A percentile compares a stretch with the other conserved stretches of the same genome.
Conservation (phyloP, 2,888 invertebrate species). For the Lydus trimaculatus region DNA sequence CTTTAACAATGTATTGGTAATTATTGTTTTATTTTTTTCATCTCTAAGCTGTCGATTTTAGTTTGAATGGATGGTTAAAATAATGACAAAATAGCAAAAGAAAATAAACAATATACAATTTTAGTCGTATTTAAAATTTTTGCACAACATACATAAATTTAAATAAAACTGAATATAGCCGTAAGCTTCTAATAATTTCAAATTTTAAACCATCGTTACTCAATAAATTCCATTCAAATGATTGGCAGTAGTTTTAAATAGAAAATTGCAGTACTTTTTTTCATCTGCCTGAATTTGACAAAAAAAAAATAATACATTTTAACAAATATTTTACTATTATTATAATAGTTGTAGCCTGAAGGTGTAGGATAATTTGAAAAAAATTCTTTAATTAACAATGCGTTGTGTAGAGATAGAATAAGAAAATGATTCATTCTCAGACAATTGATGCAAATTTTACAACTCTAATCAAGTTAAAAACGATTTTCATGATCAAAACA, state of each 20-base stretch:
- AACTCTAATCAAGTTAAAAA: slow-evolving; percentile 6
- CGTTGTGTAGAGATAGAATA: neutral
- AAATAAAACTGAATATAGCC: slow-evolving; percentile 2
- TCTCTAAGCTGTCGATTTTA: no score
- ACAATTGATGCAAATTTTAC: slow-evolving; percentile 34
- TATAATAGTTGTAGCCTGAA: neutral
- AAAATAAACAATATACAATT: neutral
- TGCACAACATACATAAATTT: slow-evolving; percentile 9
- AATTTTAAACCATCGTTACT: slow-evolving; percentile 1
- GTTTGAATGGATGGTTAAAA: neutral
- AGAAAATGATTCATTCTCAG: slow-evolving; percentile 27
- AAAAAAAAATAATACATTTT: neutral
- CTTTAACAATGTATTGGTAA: no score
- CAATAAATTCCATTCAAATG: slow-evolving; percentile 9
- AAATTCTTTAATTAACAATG: neutral
- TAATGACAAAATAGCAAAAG: neutral
- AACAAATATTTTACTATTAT: neutral
- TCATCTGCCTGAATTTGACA: neutral
- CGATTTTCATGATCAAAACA: slow-evolving; percentile 6
- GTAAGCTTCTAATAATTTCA: slow-evolving; percentile 8
- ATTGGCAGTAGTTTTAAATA: neutral
- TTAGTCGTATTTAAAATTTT: neutral
- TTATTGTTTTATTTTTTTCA: no score
- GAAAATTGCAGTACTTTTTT: slow-evolving; percentile 2
- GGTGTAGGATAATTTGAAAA: neutral